Percentiles rank a stretch among this genome's conserved stretches.
Evolutionary conservation across 2,113 vertebrate species (phyloP).

Genomic region (Centropristis striata): DNA sequence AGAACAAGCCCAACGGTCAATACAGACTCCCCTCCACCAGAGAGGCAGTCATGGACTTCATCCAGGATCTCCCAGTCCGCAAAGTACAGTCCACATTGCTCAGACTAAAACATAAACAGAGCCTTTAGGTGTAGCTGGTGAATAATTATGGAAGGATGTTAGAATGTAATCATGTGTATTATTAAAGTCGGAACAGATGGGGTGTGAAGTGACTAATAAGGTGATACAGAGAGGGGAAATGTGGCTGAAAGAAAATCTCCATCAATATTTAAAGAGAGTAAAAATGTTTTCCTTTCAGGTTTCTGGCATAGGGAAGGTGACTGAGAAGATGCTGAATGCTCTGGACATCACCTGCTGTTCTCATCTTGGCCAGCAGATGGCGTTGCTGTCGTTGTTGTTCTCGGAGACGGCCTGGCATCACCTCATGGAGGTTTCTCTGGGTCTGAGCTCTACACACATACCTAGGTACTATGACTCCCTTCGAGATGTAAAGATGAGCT

Average conservation of each 20-base stretch:
- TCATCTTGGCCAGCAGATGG: conserved; percentile 93
- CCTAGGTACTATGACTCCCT: conserved; percentile 88
- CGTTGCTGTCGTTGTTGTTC: conserved; percentile 92
- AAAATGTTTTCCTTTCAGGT: conserved; percentile 84
- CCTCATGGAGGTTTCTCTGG: conserved; percentile 93
- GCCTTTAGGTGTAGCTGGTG: not conserved
- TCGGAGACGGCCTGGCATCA: conserved; percentile 93
- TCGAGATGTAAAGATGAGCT: too few relatives aligned
- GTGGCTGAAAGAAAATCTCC: not conserved
- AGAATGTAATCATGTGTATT: not conserved
- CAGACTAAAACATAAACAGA: conserved; percentile 26
- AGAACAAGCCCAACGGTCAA: conserved; percentile 97
- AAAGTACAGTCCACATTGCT: conserved; percentile 87
- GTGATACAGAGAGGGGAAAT: not conserved
- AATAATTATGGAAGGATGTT: not conserved
- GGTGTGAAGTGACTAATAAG: conserved; percentile 2
- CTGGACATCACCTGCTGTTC: conserved; percentile 91
- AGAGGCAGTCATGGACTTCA: conserved; percentile 91
- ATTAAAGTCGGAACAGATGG: not conserved
- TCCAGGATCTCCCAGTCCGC: conserved; percentile 93
- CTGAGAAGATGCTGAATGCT: conserved; percentile 96
- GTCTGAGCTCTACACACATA: conserved; percentile 91
- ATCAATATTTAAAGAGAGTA: conserved; percentile 2
- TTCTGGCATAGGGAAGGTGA: conserved; percentile 96
- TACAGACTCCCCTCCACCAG: conserved; percentile 88